These are phyloP conservation scores for Heliconius hermathena DNA, from an alignment of 1,140 invertebrate genomes.

Conservation along the genomic window DNA sequence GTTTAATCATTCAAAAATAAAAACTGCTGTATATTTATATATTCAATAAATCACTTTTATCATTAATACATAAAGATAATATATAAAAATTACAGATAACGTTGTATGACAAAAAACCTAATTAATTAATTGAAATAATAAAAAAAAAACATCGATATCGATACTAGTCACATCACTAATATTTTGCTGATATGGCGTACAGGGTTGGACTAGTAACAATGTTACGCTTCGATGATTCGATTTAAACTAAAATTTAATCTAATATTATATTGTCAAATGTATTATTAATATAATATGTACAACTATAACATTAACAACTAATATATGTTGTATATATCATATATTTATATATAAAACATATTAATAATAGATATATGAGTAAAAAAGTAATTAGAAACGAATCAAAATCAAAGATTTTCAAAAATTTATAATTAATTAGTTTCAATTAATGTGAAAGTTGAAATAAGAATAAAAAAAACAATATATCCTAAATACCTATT, in stretches of 20 bases:
- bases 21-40: not conserved
- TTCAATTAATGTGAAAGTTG: not conserved
- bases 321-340: no score
- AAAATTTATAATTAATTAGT: not conserved
- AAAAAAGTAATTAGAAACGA: not conserved
- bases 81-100: not conserved
- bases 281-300: not conserved
- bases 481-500: not conserved
- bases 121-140: not conserved
- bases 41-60: not conserved
- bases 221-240: slow-evolving; percentile 27
- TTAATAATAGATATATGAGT: no score
- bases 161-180: slow-evolving; percentile 53
- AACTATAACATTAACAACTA: no score
- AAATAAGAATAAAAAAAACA: not conserved
- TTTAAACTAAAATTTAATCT: slow-evolving; percentile 21
- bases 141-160: slow-evolving; percentile 50
- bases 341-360: no score
- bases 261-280: not conserved
- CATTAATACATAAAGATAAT: not conserved
- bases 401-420: not conserved
- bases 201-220: slow-evolving; percentile 45
- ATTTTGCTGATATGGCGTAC: slow-evolving; percentile 54
- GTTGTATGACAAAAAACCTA: slow-evolving; percentile 26
- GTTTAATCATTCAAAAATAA: not conserved